phyloP scores from a whole-genome alignment of 2,797 vertebrate species.

The Parauchenoglanis ngamensis region DNA sequence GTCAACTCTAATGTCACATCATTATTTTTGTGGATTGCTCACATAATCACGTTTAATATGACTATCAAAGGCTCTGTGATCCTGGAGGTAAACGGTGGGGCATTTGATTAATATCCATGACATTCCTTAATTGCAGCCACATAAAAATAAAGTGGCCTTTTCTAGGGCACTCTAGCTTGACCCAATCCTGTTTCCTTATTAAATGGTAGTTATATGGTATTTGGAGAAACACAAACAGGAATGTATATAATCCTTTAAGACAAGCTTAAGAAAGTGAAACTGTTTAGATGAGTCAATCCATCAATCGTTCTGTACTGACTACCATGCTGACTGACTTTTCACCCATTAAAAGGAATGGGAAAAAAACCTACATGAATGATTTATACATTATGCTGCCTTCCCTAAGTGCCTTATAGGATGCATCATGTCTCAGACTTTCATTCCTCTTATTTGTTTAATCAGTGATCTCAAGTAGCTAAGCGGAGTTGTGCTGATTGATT shows the following conservation, averaged over 20 bases:
- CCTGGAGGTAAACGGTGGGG: conserved; percentile 11
- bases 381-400: neutral
- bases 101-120: conserved; percentile 70
- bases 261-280: conserved; percentile 28
- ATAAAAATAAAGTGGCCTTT: conserved; percentile 63
- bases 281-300: neutral
- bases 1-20: no score
- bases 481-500: conserved; percentile 50
- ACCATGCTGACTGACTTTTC: neutral
- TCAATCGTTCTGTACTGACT: neutral
- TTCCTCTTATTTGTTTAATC: conserved; percentile 45
- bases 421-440: conserved; percentile 22
- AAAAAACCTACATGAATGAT: neutral
- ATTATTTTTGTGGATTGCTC: no score
- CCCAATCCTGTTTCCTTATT: conserved; percentile 61
- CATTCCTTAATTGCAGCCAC: conserved; percentile 68
- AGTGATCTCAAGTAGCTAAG: conserved; percentile 46
- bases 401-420: conserved; percentile 8
- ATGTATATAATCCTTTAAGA: conserved; percentile 15
- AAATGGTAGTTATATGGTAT: neutral
- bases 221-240: neutral
- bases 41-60: no score
- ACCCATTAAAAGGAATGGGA: neutral
- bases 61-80: neutral
- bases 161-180: conserved; percentile 63